Evolutionary conservation across 2,797 vertebrate genomes (phyloP).

Genomic region (Leontopithecus rosalia): DNA sequence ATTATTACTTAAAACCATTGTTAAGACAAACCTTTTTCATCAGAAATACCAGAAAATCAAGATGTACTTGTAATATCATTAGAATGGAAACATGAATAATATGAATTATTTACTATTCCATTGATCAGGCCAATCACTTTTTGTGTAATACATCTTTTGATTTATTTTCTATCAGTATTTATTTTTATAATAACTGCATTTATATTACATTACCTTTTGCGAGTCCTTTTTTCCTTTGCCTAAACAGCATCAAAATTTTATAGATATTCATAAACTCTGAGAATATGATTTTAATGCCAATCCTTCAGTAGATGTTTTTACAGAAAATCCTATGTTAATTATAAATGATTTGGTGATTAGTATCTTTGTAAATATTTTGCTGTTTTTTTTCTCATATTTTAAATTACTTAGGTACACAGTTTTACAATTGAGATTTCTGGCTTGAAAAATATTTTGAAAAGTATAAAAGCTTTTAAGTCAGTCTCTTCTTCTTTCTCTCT

Average conservation of each 20-base stretch:
- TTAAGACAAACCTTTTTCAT: not conserved
- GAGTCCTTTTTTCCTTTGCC: not conserved
- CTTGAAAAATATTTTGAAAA: conserved; percentile 7
- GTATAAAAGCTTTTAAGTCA: not conserved
- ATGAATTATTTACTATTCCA: not conserved
- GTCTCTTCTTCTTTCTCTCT: not conserved
- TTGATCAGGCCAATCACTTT: not conserved
- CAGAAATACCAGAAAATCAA: not conserved
- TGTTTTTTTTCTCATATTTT: not conserved
- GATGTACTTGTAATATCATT: not conserved
- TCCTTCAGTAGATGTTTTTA: not conserved
- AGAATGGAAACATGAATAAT: not conserved
- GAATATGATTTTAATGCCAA: not conserved
- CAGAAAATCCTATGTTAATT: not conserved
- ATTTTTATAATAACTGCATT: not conserved
- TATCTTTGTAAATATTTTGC: not conserved
- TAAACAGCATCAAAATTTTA: not conserved
- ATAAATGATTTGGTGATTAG: not conserved
- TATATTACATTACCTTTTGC: not conserved
- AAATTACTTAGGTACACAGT: not conserved
- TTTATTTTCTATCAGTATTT: not conserved
- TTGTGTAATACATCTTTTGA: not conserved
- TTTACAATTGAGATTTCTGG: not conserved
- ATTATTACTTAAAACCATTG: not conserved
- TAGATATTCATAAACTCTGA: not conserved